A percentile compares a stretch with the other conserved stretches of the same genome.
Evolutionary conservation across 1,140 invertebrate species (phyloP).

Genomic region (Calliphora vicina): DNA sequence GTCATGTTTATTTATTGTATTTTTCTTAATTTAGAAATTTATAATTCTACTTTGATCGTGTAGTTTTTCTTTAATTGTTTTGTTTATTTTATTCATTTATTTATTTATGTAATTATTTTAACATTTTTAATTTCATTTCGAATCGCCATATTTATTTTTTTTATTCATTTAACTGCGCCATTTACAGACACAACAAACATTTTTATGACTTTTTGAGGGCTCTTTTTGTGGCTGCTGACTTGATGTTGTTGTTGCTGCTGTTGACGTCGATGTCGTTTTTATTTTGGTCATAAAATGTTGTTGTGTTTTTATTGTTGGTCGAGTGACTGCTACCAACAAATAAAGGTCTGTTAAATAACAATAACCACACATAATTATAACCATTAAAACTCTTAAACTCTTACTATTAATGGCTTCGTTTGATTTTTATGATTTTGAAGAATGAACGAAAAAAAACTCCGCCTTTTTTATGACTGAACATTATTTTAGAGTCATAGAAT

Average conservation of each 20-base stretch:
- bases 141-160: not conserved
- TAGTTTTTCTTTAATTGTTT: not conserved
- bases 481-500: too few species aligned
- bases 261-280: not conserved
- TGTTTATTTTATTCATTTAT: not conserved
- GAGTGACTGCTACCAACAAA: not conserved
- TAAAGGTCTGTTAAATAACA: constrained; percentile 1
- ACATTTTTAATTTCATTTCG: not conserved
- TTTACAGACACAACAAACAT: not conserved
- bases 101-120: not conserved
- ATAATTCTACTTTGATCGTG: not conserved
- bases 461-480: too few species aligned
- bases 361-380: constrained; percentile 1
- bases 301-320: not conserved
- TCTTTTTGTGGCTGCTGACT: too few species aligned
- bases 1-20: not conserved
- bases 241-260: too few species aligned
- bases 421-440: not conserved
- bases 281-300: not conserved
- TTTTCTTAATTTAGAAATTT: not conserved
- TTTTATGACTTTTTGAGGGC: not conserved
- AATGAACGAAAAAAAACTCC: not conserved
- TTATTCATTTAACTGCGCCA: not conserved
- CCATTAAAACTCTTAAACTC: not conserved
- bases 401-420: not conserved